Conservation (phyloP, 2,888 invertebrate species). For the Thyatira batis region DNA sequence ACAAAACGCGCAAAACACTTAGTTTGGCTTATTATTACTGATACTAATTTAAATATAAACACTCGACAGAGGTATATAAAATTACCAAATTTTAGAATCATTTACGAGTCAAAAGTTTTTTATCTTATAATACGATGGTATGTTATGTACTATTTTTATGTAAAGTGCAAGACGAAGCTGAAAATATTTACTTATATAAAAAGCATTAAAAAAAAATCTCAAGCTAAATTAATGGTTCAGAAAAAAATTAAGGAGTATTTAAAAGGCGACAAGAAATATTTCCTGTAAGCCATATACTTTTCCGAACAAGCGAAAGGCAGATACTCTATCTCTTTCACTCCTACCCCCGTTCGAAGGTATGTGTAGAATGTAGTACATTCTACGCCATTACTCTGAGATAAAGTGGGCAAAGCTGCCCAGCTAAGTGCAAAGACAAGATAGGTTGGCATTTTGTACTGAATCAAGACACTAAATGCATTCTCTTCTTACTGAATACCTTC, state of each 20-base stretch:
- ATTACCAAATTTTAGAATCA: conserved; percentile 6
- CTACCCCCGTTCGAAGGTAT: no score
- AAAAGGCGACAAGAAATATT: not conserved
- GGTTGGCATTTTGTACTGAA: no score
- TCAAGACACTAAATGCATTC: no score
- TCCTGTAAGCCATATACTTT: no score
- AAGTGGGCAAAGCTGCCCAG: no score
- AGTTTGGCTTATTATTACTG: not conserved
- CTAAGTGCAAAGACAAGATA: no score
- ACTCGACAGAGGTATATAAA: conserved; percentile 9
- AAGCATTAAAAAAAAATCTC: not conserved
- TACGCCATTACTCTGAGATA: no score
- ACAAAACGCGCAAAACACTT: not conserved
- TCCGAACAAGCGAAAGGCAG: no score
- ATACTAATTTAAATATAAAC: not conserved
- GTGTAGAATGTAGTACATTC: no score
- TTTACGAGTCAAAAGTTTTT: conserved; percentile 4
- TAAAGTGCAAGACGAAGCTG: not conserved
- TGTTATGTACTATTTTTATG: not conserved
- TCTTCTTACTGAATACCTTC: no score
- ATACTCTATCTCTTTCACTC: no score
- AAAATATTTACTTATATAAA: not conserved
- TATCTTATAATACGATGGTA: not conserved
- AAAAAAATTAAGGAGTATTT: not conserved
- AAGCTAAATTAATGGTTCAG: conserved; percentile 1